Base-by-base conservation (phyloP, 2,113 vertebrate species). In the Eurystomus gularis region DNA sequence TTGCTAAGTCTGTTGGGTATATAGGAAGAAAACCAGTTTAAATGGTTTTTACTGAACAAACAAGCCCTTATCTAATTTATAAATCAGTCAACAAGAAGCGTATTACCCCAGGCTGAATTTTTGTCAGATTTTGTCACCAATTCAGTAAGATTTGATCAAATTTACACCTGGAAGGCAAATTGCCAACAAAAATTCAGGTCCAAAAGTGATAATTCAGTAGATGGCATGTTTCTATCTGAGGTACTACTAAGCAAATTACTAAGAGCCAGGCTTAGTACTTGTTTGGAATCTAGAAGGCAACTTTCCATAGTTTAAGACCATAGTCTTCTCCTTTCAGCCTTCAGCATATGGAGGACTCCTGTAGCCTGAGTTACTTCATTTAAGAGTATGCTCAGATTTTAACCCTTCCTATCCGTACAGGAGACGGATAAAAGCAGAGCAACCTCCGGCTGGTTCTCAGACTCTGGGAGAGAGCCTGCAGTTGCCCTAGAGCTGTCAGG, bases 391-490 rank as follows among this genome's bases (percentile, higher is more conserved):
- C 37, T 64, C 33, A 48, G 29, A 33, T 46, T 46, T 69, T 51
- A 62, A 73, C 48, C 49, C 55, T 57, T 57, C 25, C 64, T 31
- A 2, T 61, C 64, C 3, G 1, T n/a, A 33, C 3, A 64, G 66
- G n/a, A 51, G 35, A 66, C 29, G 28, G 15, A 39, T 13, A 13
- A 4, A 51, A 44, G 17, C 11, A 25, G 28, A 68, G 18, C 11
- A 48, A 42, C 37, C 11, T 51, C 37, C 29, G 23, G 35, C 35
- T 4, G 4, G 26, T 70, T 66, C 51, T 49, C 31, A 39, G 64
- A n/a, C 4, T 14, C 2, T 0, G 7, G 39, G 6, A 65, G 19
- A 1, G 3, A 49, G 16, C 20, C 26, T n/a, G n/a, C 19, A 10
- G 49, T 25, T 64, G 39, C 7, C 25, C 33, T n/a, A 31, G 55